Evolutionary conservation across 1,140 invertebrate species (phyloP).

Genomic region (Drosophila willistoni): DNA sequence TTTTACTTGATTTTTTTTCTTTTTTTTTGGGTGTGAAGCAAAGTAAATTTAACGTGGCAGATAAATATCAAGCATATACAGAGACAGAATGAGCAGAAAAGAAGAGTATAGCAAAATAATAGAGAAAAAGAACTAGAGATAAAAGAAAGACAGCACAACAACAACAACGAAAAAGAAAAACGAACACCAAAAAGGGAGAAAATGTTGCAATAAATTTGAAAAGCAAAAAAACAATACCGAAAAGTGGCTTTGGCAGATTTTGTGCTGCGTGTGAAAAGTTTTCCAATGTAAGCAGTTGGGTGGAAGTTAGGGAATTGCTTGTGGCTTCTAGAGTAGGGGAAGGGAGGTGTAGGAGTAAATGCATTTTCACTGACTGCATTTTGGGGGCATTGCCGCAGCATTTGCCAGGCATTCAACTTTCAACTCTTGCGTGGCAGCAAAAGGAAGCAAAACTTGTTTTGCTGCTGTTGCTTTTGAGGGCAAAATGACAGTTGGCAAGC

Average conservation of each 20-base stretch:
- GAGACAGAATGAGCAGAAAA: slow-evolving; percentile 18
- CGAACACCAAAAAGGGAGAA: slow-evolving; percentile 17
- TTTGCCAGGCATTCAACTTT: slow-evolving; percentile 78
- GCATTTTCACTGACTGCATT: slow-evolving; percentile 56
- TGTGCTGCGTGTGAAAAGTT: slow-evolving; percentile 69
- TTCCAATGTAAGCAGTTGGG: slow-evolving; percentile 28
- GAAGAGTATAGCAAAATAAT: slow-evolving; percentile 45
- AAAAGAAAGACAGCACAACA: not conserved
- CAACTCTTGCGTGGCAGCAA: slow-evolving; percentile 63
- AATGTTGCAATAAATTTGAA: slow-evolving; percentile 77
- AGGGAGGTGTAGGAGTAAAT: slow-evolving; percentile 21
- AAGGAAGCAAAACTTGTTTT: slow-evolving; percentile 28
- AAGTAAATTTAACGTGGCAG: slow-evolving; percentile 77
- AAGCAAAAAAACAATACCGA: slow-evolving; percentile 74
- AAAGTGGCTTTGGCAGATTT: slow-evolving; percentile 69
- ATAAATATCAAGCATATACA: slow-evolving; percentile 73
- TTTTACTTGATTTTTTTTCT: slow-evolving; percentile 3
- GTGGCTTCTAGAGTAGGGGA: not conserved
- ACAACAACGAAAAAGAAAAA: not conserved
- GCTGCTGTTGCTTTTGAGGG: slow-evolving; percentile 27
- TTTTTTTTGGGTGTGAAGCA: slow-evolving; percentile 32
- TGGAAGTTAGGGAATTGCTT: slow-evolving; percentile 7
- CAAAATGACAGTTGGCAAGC: slow-evolving; percentile 25
- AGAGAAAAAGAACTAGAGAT: slow-evolving; percentile 6
- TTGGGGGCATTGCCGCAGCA: slow-evolving; percentile 71